Conservation (phyloP, 2,797 vertebrate genomes). For the Urophycis tenuis region DNA sequence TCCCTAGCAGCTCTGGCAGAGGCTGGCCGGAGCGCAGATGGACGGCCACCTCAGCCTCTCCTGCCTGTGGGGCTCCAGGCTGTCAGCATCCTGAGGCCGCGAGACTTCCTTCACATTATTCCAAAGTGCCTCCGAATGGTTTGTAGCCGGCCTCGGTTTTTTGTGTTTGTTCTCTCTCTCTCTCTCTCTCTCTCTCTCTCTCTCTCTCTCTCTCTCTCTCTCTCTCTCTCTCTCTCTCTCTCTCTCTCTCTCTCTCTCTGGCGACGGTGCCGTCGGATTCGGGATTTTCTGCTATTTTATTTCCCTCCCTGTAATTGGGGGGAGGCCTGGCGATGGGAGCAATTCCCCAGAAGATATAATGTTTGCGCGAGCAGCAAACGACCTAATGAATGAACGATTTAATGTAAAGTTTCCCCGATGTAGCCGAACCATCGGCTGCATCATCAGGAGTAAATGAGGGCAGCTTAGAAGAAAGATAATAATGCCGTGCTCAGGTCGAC, state of each 20-base stretch:
- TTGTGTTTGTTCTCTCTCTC: no score
- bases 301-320: slow-evolving; percentile 20
- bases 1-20: background rate
- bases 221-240: no score
- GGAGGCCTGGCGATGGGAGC: slow-evolving; percentile 37
- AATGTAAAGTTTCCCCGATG: background rate
- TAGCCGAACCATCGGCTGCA: background rate
- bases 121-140: background rate
- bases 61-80: slow-evolving; percentile 18
- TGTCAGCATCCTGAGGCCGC: background rate
- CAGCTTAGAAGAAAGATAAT: background rate
- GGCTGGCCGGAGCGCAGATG: slow-evolving; percentile 33
- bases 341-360: slow-evolving; percentile 43
- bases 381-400: slow-evolving; percentile 12
- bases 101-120: background rate
- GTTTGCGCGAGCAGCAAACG: slow-evolving; percentile 35
- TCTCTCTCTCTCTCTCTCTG: slow-evolving; percentile 16
- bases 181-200: no score
- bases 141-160: no score
- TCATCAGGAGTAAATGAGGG: background rate
- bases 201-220: no score
- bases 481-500: background rate
- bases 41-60: slow-evolving; percentile 25
- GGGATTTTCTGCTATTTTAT: slow-evolving; percentile 32
- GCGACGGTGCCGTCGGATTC: slow-evolving; percentile 28